Evolutionary conservation across 2,888 invertebrate genomes (phyloP), one percentile per base, ranked within the genome.

Genomic region (Metellina segmentata): DNA sequence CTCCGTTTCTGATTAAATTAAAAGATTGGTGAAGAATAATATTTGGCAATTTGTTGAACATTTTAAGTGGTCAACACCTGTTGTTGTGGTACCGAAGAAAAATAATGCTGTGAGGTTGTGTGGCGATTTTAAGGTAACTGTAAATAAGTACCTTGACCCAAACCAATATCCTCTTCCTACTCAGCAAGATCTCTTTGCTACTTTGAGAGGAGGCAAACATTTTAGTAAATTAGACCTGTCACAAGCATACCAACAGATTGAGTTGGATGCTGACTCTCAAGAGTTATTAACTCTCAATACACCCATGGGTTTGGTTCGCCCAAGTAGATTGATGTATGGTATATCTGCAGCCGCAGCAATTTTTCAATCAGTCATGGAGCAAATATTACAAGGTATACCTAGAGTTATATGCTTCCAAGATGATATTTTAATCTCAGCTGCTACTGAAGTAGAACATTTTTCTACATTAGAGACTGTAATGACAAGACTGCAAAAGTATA

Each of bases 41-140:
- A 20, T 85, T 1, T 85, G 74, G 75, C 20, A 85, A 13, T 74
- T 85, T 74, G 85, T 85, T 1, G 85, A 85, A 51, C 85, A 85
- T 74, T 85, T 74, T 13, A 85, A 61, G 20, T 85, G 85, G 75
- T 74, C 74, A 19, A 74, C 74, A 13, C 74, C 61, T 61, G 61
- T 61, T 7, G 61, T 61, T 5, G 61, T 61, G 11, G 61, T 61
- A 9, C 9, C 8, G 5, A 61, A 61, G 9, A 61, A 61, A 61
- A 61, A 61, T 9, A 61, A 49, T 52, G 74, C 13, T 8, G 72
- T 34, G 34, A 34, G 34, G 34, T 34, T 34, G 34, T 34, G 34
- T 34, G 34, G 34, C 34, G 34, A 34, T 74, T 85, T 72, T 34
- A 85, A 85, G 19, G 52, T 85, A 8, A 85, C 52, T 51, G 85